These are phyloP conservation scores for Lepidurus couesii DNA, from an alignment of 1,140 invertebrate species.

Conservation along the genomic window DNA sequence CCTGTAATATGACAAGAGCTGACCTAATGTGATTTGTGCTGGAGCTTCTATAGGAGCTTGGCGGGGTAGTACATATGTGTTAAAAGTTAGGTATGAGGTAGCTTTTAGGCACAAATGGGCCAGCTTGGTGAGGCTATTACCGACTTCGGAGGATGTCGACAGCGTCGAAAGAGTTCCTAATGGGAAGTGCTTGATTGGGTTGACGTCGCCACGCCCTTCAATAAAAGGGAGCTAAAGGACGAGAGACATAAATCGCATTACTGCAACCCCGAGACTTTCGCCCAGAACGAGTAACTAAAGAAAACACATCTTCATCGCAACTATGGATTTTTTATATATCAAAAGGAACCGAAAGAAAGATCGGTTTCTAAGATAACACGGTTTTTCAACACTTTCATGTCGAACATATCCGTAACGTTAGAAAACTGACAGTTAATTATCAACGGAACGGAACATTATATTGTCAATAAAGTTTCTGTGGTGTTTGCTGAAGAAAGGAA, in stretches of 20 bases:
- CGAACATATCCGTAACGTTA: no score
- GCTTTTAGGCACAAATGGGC: conserved; percentile 13
- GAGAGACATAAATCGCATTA: background rate
- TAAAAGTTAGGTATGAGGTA: conserved; percentile 10
- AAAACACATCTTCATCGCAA: background rate
- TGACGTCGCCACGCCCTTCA: conserved; percentile 20
- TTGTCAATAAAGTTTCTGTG: no score
- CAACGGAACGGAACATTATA: no score
- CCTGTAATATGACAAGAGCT: conserved; percentile 4
- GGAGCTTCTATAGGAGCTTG: background rate
- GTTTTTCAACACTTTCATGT: no score
- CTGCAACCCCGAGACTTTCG: background rate
- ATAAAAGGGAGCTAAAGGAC: conserved; percentile 19
- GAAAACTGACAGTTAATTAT: no score
- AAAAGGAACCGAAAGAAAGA: no score
- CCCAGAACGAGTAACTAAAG: background rate
- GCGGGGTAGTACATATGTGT: background rate
- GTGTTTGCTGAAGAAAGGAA: no score
- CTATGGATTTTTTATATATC: no score
- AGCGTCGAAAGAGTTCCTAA: conserved; percentile 14
- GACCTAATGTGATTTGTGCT: background rate
- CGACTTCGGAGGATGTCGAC: background rate
- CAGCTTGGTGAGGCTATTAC: conserved; percentile 9
- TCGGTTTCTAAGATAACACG: no score
- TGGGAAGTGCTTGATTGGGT: conserved; percentile 12